phyloP scores from a whole-genome alignment of 2,888 invertebrate species.

The Spisula solida region DNA sequence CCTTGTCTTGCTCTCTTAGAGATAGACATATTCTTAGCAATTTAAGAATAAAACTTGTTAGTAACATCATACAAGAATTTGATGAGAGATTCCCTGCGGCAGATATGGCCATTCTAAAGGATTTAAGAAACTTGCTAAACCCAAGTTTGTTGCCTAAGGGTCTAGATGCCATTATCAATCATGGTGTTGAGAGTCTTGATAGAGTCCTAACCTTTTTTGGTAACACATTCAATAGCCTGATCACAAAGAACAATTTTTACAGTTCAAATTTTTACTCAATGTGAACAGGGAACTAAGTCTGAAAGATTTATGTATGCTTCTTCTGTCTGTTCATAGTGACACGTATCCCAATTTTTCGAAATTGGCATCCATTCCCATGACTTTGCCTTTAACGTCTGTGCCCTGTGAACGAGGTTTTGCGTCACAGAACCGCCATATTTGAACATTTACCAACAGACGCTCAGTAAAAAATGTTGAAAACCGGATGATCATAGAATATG shows the following conservation, averaged over 20 bases:
- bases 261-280: slow-evolving; percentile 57
- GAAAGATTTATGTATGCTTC: slow-evolving; percentile 5
- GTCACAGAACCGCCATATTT: slow-evolving; percentile 46
- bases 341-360: slow-evolving; percentile 46
- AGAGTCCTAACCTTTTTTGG: slow-evolving; percentile 31
- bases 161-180: neutral
- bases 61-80: slow-evolving; percentile 44
- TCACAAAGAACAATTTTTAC: slow-evolving; percentile 33
- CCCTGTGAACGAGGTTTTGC: slow-evolving; percentile 60
- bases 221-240: slow-evolving; percentile 21
- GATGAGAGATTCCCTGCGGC: slow-evolving; percentile 50
- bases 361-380: slow-evolving; percentile 48
- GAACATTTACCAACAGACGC: slow-evolving; percentile 32
- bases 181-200: slow-evolving; percentile 46
- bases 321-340: slow-evolving; percentile 33
- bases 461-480: slow-evolving; percentile 45
- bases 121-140: slow-evolving; percentile 44
- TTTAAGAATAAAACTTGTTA: slow-evolving; percentile 29
- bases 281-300: slow-evolving; percentile 42
- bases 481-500: slow-evolving; percentile 42
- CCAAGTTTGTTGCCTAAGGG: slow-evolving; percentile 34
- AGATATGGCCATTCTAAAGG: slow-evolving; percentile 37
- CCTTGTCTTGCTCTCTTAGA: slow-evolving; percentile 24
- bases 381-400: slow-evolving; percentile 60
- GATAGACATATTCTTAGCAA: slow-evolving; percentile 10